Evolutionary conservation across 2,797 vertebrate species (phyloP), one percentile per base, ranked within the genome.

Genomic region (Leptoclinus maculatus): DNA sequence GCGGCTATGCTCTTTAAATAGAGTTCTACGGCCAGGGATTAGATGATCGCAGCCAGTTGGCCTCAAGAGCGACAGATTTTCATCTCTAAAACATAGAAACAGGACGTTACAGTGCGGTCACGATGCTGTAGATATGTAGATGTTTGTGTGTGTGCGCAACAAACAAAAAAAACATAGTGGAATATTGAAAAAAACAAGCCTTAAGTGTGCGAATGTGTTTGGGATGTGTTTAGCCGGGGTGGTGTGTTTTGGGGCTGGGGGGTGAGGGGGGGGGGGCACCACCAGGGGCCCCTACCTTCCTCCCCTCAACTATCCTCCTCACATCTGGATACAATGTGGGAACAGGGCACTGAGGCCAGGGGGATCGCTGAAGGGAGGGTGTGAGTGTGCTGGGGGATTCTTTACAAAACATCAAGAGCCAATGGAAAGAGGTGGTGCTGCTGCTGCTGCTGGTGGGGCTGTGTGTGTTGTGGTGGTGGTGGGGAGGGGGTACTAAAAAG

Each of bases 271-370:
- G 34, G 21, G 16, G 39, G 60, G 78, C 43, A 84, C 56, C 34
- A 86, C 76, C 73, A 83, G 76, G 57, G 71, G 83, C 74, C 82
- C 66, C 77, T 76, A 71, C 87, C 74, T 81, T 79, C 56, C 80
- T 86, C 68, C 82, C 73, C 82, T 83, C 70, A 74, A 80, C 83
- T 79, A 88, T 75, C 83, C 84, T 89, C 88, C 80, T 92, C 87
- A 93, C 93, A 95, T 95, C 94, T 94, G 92, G 93, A 91, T 89
- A 86, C 91, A 93, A 93, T 94, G 91, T 90, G 91, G 87, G 83
- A 92, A 82, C 80, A 79, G 85, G 87, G 89, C 81, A 77, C 75
- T 39, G 81, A 76, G 84, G 90, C 88, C 85, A 78, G 43, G 62
- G 70, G 88, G 84, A 75, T 80, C 54, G 90, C 91, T 86, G 75